Conservation (phyloP, 35 echinoderm and acorn worm genomes). For the Ophioderma brevispina region DNA sequence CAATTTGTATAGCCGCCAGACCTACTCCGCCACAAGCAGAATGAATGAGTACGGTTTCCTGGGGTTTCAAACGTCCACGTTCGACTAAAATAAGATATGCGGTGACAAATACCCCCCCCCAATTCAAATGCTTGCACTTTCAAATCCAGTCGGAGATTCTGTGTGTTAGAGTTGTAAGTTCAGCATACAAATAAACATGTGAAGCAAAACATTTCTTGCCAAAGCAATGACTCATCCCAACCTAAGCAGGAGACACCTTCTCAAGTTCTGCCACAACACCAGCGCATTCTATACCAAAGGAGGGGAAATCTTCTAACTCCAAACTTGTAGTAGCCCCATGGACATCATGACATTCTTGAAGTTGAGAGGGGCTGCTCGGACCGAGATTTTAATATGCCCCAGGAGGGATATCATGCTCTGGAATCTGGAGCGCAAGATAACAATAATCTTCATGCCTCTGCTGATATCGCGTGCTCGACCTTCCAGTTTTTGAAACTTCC, state of each 20-base stretch:
- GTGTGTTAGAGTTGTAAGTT: conserved; percentile 51
- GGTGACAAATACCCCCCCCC: conserved; percentile 54
- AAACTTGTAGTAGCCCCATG: conserved; percentile 27
- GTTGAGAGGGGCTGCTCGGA: conserved; percentile 70
- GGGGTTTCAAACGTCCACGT: conserved; percentile 62
- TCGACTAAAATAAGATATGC: conserved; percentile 82
- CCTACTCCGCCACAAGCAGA: conserved; percentile 52
- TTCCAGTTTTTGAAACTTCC: conserved; percentile 59
- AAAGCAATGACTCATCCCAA: conserved; percentile 63
- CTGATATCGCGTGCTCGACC: conserved; percentile 7
- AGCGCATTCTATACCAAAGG: conserved; percentile 59
- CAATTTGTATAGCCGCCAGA: conserved; percentile 70
- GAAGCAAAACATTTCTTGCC: conserved; percentile 73
- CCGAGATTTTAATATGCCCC: conserved; percentile 51
- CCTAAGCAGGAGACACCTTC: conserved; percentile 31
- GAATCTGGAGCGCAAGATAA: conserved; percentile 52
- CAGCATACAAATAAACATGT: conserved; percentile 43
- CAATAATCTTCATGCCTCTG: conserved; percentile 12
- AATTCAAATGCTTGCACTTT: conserved; percentile 37
- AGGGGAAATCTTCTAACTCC: neutral
- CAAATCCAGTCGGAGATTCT: conserved; percentile 49
- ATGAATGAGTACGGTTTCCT: conserved; percentile 75
- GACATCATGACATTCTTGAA: conserved; percentile 54
- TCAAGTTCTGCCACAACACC: conserved; percentile 72
- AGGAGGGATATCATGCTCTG: conserved; percentile 26